phyloP scores from a whole-genome alignment of 2,113 vertebrate genomes.

The Electrona antarctica region DNA sequence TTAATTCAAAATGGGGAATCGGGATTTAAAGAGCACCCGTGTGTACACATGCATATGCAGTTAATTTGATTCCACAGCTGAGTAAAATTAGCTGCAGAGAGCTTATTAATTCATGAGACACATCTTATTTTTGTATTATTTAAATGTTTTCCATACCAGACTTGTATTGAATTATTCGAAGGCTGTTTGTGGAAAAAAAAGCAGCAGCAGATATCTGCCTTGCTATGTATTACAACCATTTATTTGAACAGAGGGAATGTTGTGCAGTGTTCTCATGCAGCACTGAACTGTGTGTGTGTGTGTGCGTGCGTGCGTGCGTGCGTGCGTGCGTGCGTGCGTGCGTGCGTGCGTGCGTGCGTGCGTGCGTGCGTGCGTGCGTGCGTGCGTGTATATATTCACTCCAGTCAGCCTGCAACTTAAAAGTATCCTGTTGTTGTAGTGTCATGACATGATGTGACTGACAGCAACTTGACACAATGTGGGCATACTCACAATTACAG shows the following conservation, averaged over 20 bases:
- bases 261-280: background rate
- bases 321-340: too few relatives aligned
- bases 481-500: conserved; percentile 18
- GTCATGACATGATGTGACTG: conserved; percentile 1
- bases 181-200: background rate
- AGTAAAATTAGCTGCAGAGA: conserved; percentile 19
- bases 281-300: background rate
- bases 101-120: conserved; percentile 12
- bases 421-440: conserved; percentile 45
- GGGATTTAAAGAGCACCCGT: conserved; percentile 3
- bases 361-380: too few relatives aligned
- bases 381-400: conserved; percentile 1
- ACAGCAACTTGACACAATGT: too few relatives aligned
- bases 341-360: background rate
- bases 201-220: conserved; percentile 6
- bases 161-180: conserved; percentile 10
- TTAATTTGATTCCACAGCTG: conserved; percentile 16
- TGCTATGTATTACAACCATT: background rate
- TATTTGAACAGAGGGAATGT: background rate
- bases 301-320: too few relatives aligned
- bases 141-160: background rate
- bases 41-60: conserved; percentile 9
- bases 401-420: conserved; percentile 16
- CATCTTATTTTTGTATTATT: background rate
- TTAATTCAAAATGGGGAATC: conserved; percentile 5